Conservation (phyloP, 2,888 invertebrate genomes). For the Campoplex nolae region DNA sequence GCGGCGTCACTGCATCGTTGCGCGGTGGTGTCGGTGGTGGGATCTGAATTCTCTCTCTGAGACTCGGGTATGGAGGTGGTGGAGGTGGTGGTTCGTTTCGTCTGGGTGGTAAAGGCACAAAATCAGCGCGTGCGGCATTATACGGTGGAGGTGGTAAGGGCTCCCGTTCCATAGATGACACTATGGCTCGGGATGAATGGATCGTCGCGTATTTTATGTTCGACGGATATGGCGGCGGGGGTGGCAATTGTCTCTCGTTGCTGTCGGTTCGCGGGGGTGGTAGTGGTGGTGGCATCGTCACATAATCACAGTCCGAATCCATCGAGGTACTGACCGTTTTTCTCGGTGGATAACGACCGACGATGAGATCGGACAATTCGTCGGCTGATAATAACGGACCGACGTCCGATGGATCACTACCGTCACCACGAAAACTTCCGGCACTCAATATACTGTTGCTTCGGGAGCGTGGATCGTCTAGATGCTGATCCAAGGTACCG, state of each 20-base stretch:
- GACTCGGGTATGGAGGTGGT: conserved; percentile 85
- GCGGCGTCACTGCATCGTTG: conserved; percentile 85
- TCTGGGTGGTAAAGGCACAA: conserved; percentile 87
- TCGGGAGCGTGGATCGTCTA: conserved; percentile 78
- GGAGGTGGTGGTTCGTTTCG: conserved; percentile 87
- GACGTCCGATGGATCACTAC: conserved; percentile 94
- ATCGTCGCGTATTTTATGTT: conserved; percentile 77
- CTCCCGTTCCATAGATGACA: conserved; percentile 75
- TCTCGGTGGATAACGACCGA: conserved; percentile 91
- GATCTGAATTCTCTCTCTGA: conserved; percentile 82
- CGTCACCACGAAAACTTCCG: conserved; percentile 94
- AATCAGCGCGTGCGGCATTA: conserved; percentile 88
- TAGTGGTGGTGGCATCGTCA: conserved; percentile 89
- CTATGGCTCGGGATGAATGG: conserved; percentile 73
- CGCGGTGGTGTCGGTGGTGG: conserved; percentile 83
- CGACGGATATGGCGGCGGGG: conserved; percentile 84
- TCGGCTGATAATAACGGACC: conserved; percentile 92
- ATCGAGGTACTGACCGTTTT: conserved; percentile 94
- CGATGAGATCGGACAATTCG: conserved; percentile 93
- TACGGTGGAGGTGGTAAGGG: conserved; percentile 88
- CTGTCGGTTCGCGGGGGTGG: conserved; percentile 90
- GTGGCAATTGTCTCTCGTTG: conserved; percentile 84
- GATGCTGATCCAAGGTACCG: conserved; percentile 70
- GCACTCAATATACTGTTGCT: conserved; percentile 93
- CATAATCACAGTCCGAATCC: conserved; percentile 96